Evolutionary conservation across 2,113 vertebrate genomes (phyloP), one percentile per base, ranked within the genome.

Genomic region (Psilopsiagon aymara): DNA sequence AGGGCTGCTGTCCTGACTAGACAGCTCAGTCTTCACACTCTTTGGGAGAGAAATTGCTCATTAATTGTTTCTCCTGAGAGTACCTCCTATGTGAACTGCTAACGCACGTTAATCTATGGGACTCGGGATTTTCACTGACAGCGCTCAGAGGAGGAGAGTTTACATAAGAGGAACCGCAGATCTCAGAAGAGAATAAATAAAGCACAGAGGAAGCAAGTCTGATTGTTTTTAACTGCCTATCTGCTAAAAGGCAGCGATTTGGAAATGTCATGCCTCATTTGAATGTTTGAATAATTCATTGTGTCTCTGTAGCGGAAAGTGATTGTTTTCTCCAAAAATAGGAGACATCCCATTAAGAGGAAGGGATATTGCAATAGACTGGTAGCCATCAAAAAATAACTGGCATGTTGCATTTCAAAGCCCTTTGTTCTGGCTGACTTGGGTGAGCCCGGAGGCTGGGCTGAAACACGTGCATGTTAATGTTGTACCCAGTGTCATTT

Each of bases 241-340:
- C 90, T 90, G 82, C 88, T 91, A 52, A 92, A 90, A 84, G 88
- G 44, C 66, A 76, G 43, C 6, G 3, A 90, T 88, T 95, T 37
- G 46, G 95, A 96, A 95, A 96, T 95, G 95, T 93, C 94, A 90
- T 20, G 18, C 13, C 83, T 96, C 28, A 95, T 96, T 92, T 97
- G 86, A 93, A 96, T 93, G 81, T 93, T 63, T 96, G 95, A 96
- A 96, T 97, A 88, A 94, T 95, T 94, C 96, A 97, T 96, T n/a
- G 14, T 52, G 83, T 60, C 62, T 66, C 31, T 57, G 8, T 71
- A 93, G 81, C 5, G 0, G 88, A 92, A 96, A 94, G 86, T 39
- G 62, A 84, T 96, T 95, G 92, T 97, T 95, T 93, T 95, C 86
- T 93, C 95, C 90, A 75, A 90, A 95, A 96, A 96, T 90, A 96